Percentiles rank a stretch among this genome's conserved stretches.
Evolutionary conservation across 2,113 vertebrate genomes (phyloP).

Genomic region (Passer domesticus): DNA sequence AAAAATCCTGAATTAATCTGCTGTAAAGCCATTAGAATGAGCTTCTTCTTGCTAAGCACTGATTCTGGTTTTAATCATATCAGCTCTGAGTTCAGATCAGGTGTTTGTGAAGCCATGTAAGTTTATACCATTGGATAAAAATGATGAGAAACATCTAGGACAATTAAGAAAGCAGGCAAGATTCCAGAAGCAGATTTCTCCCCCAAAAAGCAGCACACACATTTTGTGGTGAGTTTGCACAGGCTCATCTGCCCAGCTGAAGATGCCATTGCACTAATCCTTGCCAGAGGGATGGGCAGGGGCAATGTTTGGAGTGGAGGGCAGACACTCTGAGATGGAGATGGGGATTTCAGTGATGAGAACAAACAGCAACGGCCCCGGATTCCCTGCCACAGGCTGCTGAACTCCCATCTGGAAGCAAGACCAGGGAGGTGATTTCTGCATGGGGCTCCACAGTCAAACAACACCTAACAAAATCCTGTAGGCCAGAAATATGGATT

Average conservation of each 20-base stretch:
- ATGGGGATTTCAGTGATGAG: not conserved
- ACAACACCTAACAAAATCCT: not conserved
- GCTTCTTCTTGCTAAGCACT: not conserved
- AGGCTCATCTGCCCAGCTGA: not conserved
- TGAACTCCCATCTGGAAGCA: not conserved
- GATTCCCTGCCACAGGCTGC: not conserved
- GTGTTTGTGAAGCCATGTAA: not conserved
- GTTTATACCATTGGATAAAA: not conserved
- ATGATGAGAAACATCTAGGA: fast-evolving
- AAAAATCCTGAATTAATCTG: not conserved
- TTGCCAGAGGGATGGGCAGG: not conserved
- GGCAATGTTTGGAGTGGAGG: fast-evolving
- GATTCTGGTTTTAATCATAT: not conserved
- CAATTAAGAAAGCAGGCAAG: not conserved
- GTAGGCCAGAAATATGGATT: not conserved
- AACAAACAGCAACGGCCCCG: not conserved
- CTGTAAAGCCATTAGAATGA: not conserved
- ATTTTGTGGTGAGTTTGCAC: fast-evolving
- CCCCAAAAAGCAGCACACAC: not conserved
- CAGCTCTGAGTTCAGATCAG: not conserved
- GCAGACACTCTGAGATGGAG: not conserved
- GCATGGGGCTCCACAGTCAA: fast-evolving
- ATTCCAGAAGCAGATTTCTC: no score
- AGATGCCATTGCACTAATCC: not conserved
- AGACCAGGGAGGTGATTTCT: not conserved